Base-by-base conservation (phyloP, 2,113 vertebrate genomes). In the Bucco capensis region DNA sequence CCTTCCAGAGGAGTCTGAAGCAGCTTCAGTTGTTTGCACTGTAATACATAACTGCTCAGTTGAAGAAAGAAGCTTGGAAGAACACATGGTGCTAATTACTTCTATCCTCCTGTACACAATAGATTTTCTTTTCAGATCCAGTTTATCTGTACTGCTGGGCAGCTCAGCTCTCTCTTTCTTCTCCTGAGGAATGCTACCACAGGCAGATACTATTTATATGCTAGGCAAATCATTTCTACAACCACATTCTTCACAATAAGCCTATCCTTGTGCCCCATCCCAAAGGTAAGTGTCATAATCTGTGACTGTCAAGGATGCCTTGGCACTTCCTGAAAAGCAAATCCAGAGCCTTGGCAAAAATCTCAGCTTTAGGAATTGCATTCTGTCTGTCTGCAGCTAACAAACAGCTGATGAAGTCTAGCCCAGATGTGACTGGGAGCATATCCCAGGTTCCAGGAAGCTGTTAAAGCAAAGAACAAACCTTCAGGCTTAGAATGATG, bases 71-170 rank as follows among this genome's bases (percentile, higher is more conserved):
- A 64, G 35, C 46, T 57, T 50, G 66, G 53, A 86, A 76, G 70
- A 79, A 61, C 92, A 86, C 66, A 81, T 24, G 83, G 62, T 57
- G 58, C 57, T 33, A 86, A 84, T 89, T 89, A 84, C 77, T 60
- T 62, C 11, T 28, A 49, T 57, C 42, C 28, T 61, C 33, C 86
- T 72, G 46, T 49, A 90, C 75, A 40, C 77, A 76, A 10, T 7
- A 15, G 13, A 78, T 81, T 46, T 88, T 35, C 58, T 37, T 75
- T 72, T 56, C 57, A 78, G 40, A 42, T 13, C 49, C 5, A 53
- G 56, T 92, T 90, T 90, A 42, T 81, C 73, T 50, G 50, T 37
- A 72, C 49, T 78, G 57, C 86, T 84, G 93, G 86, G 90, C 85
- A 94, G 92, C 76, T 88, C 86, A 88, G 14, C 80, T 67, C 60